Conservation (phyloP, 2,888 invertebrate species). For the Trichopria drosophilae region DNA sequence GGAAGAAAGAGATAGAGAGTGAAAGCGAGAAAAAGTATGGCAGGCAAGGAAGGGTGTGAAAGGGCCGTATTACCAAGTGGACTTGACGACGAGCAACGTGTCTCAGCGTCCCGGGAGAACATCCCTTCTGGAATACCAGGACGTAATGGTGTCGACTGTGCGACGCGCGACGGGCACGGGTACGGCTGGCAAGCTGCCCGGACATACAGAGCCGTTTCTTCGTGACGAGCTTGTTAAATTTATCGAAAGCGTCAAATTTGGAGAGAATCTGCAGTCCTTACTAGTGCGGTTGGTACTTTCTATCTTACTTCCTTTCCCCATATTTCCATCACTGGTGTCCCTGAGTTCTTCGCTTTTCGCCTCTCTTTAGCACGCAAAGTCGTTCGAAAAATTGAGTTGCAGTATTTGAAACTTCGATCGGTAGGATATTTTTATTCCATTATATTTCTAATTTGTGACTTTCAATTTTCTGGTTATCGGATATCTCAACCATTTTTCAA, state of each 20-base stretch:
- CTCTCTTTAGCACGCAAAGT: no score
- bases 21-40: constrained; percentile 13
- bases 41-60: constrained; percentile 32
- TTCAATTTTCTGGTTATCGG: no score
- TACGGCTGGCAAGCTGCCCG: constrained; percentile 54
- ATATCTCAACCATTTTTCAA: no score
- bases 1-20: constrained; percentile 17
- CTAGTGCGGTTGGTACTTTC: constrained; percentile 27
- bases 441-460: no score
- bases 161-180: constrained; percentile 43
- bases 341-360: neutral
- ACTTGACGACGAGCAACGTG: constrained; percentile 47
- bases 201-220: constrained; percentile 49
- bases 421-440: no score
- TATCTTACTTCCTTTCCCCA: constrained; percentile 24
- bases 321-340: constrained; percentile 12
- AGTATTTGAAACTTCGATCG: no score
- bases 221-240: constrained; percentile 59
- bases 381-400: no score
- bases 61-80: constrained; percentile 55
- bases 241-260: constrained; percentile 58
- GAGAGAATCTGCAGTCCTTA: constrained; percentile 43
- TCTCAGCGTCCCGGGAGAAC: constrained; percentile 43
- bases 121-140: constrained; percentile 49
- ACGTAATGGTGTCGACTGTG: constrained; percentile 54